A percentile compares a stretch with the other conserved stretches of the same genome.
These are phyloP conservation scores for Eudemis profundana DNA, from an alignment of 2,888 invertebrate species.

Conservation along the genomic window DNA sequence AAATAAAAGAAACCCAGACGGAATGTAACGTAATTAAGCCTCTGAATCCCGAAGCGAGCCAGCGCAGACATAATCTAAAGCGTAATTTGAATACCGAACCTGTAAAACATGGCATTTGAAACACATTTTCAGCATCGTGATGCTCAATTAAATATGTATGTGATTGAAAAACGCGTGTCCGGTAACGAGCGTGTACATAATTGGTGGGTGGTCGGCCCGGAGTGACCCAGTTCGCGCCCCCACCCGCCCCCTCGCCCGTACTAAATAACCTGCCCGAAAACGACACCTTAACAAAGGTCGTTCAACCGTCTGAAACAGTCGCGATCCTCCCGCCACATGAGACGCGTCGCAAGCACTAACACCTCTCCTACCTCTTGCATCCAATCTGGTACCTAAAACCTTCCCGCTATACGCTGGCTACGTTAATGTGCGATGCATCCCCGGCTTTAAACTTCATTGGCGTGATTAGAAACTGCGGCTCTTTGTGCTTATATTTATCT, in stretches of 20 bases:
- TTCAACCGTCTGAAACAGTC: conserved; percentile 79
- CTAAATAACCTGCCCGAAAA: conserved; percentile 85
- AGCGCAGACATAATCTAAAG: conserved; percentile 51
- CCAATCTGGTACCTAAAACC: conserved; percentile 6
- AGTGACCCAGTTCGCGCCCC: conserved; percentile 82
- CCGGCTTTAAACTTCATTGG: conserved; percentile 28
- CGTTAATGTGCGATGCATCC: conserved; percentile 32
- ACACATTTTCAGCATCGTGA: conserved; percentile 82
- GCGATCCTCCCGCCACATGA: conserved; percentile 59
- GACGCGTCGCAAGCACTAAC: conserved; percentile 45
- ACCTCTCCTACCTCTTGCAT: conserved; percentile 33
- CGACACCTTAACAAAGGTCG: conserved; percentile 84
- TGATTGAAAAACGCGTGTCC: conserved; percentile 86
- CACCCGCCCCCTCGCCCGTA: conserved; percentile 56
- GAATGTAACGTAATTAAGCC: conserved; percentile 3
- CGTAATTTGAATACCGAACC: conserved; percentile 66
- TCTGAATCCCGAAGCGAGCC: conserved; percentile 34
- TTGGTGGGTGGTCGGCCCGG: conserved; percentile 82
- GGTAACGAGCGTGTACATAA: conserved; percentile 86
- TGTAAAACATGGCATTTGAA: conserved; percentile 77
- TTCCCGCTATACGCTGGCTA: conserved; percentile 14
- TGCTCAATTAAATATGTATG: conserved; percentile 86
- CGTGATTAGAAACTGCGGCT: conserved; percentile 16
- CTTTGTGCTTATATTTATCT: not conserved
- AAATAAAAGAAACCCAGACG: conserved; percentile 4